A percentile compares a stretch with the other conserved stretches of the same genome.
Conservation (phyloP, 2,113 vertebrate species). For the Piliocolobus tephrosceles region DNA sequence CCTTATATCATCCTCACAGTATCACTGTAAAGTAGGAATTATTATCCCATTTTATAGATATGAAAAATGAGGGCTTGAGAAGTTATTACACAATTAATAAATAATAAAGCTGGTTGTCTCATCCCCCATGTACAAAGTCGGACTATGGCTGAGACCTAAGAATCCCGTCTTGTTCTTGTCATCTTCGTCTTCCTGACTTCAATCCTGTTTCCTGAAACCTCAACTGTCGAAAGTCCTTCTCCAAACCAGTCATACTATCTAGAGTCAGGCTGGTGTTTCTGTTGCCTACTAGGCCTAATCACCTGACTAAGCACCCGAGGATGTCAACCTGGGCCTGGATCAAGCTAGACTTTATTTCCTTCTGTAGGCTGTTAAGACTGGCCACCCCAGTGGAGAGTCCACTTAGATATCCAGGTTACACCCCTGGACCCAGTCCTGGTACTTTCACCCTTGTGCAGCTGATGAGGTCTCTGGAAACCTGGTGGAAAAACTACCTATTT, state of each 20-base stretch:
- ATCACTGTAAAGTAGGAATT: neutral
- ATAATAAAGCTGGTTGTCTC: neutral
- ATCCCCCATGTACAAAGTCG: too few relatives aligned
- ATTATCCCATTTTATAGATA: neutral
- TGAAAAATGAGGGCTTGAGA: neutral
- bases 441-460: neutral
- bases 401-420: neutral
- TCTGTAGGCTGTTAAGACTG: neutral
- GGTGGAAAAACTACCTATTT: neutral
- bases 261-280: rapidly evolving
- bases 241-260: neutral
- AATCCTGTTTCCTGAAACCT: neutral
- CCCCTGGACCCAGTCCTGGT: neutral
- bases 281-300: neutral
- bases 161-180: neutral
- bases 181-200: neutral
- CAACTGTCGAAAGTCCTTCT: neutral
- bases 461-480: neutral
- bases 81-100: neutral
- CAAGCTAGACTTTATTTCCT: neutral
- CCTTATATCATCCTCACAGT: neutral
- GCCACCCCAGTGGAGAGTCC: neutral
- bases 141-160: neutral
- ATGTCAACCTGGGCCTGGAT: neutral
- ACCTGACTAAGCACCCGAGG: neutral